Evolutionary conservation across 2,888 invertebrate genomes (phyloP), one percentile per base, ranked within the genome.

Genomic region (Pycnomerus fuliginosus): DNA sequence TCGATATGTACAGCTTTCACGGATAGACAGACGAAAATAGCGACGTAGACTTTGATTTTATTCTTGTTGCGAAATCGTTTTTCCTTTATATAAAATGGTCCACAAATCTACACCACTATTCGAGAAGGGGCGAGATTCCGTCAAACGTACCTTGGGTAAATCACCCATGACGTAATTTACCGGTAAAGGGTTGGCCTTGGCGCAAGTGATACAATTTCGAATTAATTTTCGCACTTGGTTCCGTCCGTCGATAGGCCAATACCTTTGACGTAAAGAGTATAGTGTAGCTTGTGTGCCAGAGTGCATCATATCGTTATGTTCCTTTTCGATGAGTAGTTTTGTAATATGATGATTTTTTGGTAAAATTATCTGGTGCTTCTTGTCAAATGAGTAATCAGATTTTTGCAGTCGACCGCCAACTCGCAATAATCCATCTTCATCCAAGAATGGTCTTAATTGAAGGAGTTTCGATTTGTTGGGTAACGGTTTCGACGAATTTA

Each of bases 191-290:
- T 29, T 39, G 4, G 22, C 34, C 10, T 20, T 25, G 16, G 29
- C 31, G 44, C 48, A 48, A 2, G 4, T 25, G 11, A 44, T 28
- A n/a, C 47, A 47, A n/a, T 39, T 38, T 11, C 31, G 15, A 2
- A 44, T 22, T 3, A 39, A 24, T 23, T 34, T 33, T 25, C 33
- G 15, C 2, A 24, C 15, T 15, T 30, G 7, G 8, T 38, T 39
- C n/a, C 47, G 11, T 3, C 13, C 36, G 1, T 23, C 16, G 5
- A 40, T 37, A 12, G 30, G 37, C 43, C 43, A 43, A 41, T 55
- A 61, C 27, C 30, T 34, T 43, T 52, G 36, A 10, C 55, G n/a
- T 8, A 52, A 17, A 7, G 50, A 38, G 41, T 20, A 37, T 32
- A 57, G 16, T 20, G 52, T 33, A 2, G 16, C 8, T 42, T 45